Evolutionary conservation across 1,140 invertebrate genomes (phyloP), one percentile per base, ranked within the genome.

Genomic region (Orchesella cincta): DNA sequence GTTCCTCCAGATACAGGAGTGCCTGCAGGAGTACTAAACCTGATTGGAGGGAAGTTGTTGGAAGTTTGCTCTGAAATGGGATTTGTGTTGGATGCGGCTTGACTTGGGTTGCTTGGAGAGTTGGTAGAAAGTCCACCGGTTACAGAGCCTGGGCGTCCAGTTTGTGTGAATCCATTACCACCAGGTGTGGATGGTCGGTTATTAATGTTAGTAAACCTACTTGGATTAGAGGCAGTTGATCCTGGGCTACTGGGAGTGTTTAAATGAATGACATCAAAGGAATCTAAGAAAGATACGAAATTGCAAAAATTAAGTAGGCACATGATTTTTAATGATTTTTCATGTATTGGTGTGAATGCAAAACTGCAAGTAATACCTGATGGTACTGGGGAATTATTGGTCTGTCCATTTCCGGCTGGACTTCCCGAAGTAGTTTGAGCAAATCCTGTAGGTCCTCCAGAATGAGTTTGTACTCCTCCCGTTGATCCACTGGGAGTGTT

Each of bases 191-290:
- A 12, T 46, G 39, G 39, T 46, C n/a, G n/a, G n/a, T n/a, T n/a
- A n/a, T n/a, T n/a, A n/a, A n/a, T n/a, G n/a, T n/a, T n/a, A n/a
- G n/a, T n/a, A n/a, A n/a, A n/a, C 39, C 54, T 57, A 23, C 54
- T 46, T 8, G 54, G 54, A 14, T 5, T 5, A 5, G 54, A 57
- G 26, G 31, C 62, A 16, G 26, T 67, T 2, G 14, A 18, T 67
- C 62, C 31, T 2, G 26, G 26, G 52, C 8, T 67, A 23, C 54
- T 67, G 2, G 62, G 62, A n/a, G 31, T 16, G n/a, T 67, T 67
- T 1, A 67, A 29, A 31, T 29, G 62, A 67, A 67, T 67, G 2
- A 67, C 31, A 31, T 67, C 62, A 67, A 67, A 67, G 31, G 62
- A 67, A 31, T 20, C 39, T 46, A n/a, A n/a, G 39, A 46, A 46